These are phyloP conservation scores for Pherbina coryleti DNA, from an alignment of 2,888 invertebrate genomes.

Conservation along the genomic window DNA sequence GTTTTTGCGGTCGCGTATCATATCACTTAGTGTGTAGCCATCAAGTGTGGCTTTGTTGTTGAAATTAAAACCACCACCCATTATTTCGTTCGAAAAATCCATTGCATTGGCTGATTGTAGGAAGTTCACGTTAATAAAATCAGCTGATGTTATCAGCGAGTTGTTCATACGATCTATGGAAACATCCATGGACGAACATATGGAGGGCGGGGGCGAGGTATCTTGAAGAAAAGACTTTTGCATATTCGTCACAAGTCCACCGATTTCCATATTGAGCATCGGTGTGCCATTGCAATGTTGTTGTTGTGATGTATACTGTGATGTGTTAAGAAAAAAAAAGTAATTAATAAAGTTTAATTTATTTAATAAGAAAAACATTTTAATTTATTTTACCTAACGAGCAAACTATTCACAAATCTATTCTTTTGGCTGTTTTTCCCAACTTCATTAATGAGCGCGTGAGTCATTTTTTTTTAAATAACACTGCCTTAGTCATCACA, in stretches of 20 bases:
- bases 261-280: conserved; percentile 66
- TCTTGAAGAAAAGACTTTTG: conserved; percentile 68
- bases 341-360: neutral
- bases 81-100: conserved; percentile 49
- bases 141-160: conserved; percentile 68
- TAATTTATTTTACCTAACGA: neutral
- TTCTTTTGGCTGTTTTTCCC: neutral
- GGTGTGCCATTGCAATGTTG: conserved; percentile 40
- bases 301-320: conserved; percentile 27
- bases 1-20: conserved; percentile 66
- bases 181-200: conserved; percentile 64
- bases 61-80: conserved; percentile 48
- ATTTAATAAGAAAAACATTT: neutral
- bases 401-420: neutral
- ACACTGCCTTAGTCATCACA: conserved; percentile 18
- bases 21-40: conserved; percentile 64
- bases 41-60: conserved; percentile 51
- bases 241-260: conserved; percentile 68
- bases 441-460: neutral
- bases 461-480: conserved; percentile 25
- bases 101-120: conserved; percentile 61
- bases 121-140: conserved; percentile 67
- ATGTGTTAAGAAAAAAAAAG: neutral
- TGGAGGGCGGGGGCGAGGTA: conserved; percentile 67
- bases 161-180: conserved; percentile 65